Conservation (phyloP, 2,797 vertebrate genomes). For the Pantherophis alleghaniensis region DNA sequence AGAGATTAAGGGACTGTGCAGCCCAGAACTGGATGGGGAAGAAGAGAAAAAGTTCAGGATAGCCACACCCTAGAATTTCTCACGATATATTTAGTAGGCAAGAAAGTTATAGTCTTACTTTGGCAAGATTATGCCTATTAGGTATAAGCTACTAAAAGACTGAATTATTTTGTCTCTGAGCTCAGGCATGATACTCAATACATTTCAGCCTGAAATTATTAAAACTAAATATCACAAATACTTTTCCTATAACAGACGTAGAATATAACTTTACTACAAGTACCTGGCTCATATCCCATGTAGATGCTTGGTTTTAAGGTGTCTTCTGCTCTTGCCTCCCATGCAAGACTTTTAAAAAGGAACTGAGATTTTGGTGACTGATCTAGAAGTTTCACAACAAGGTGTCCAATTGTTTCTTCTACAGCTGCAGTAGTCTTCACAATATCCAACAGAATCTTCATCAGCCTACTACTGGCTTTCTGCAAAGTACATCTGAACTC, state of each 20-base stretch:
- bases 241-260: neutral
- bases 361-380: slow-evolving; percentile 66
- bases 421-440: slow-evolving; percentile 89
- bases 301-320: slow-evolving; percentile 48
- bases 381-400: slow-evolving; percentile 82
- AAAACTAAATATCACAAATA: neutral
- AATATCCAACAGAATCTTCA: slow-evolving; percentile 87
- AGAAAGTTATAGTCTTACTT: neutral
- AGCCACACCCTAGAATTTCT: neutral
- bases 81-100: neutral
- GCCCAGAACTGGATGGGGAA: neutral
- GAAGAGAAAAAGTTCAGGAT: neutral
- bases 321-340: slow-evolving; percentile 67
- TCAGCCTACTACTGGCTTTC: slow-evolving; percentile 81
- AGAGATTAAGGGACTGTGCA: neutral
- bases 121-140: neutral
- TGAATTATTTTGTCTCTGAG: neutral
- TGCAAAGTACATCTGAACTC: slow-evolving; percentile 77
- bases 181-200: neutral
- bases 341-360: slow-evolving; percentile 60
- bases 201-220: neutral
- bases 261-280: slow-evolving; percentile 37
- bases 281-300: slow-evolving; percentile 70
- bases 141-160: neutral
- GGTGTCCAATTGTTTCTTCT: slow-evolving; percentile 89